Evolutionary conservation across 1,140 invertebrate species (phyloP).

Genomic region (Archegozetes longisetosus): DNA sequence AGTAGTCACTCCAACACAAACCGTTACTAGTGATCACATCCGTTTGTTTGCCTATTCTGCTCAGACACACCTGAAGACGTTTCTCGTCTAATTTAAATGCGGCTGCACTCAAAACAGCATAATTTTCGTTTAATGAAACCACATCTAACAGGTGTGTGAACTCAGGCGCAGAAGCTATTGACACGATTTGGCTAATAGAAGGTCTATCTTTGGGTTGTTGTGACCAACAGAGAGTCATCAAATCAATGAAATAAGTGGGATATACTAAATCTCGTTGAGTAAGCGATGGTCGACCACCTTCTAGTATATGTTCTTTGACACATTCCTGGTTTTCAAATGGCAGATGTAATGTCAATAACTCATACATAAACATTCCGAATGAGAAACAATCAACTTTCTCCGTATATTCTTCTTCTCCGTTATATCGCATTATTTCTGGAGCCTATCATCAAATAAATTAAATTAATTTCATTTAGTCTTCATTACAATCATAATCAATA

Average conservation of each 20-base stretch:
- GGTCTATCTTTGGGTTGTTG: constrained; percentile 71
- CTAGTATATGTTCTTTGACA: constrained; percentile 86
- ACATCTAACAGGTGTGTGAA: constrained; percentile 75
- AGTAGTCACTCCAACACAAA: constrained; percentile 35
- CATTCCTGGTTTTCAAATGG: constrained; percentile 90
- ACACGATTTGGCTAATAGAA: constrained; percentile 79
- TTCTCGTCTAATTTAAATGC: not conserved
- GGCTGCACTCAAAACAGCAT: constrained; percentile 19
- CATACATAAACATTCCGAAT: constrained; percentile 98
- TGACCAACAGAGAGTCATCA: constrained; percentile 91
- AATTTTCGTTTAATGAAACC: constrained; percentile 34
- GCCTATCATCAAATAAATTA: constrained; percentile 33
- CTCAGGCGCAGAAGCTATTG: constrained; percentile 76
- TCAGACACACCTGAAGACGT: constrained; percentile 42
- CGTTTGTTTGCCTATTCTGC: constrained; percentile 48
- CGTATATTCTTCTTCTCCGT: constrained; percentile 96
- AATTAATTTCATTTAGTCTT: not conserved
- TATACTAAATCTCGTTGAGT: constrained; percentile 55
- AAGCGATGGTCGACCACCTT: constrained; percentile 74
- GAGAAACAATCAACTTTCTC: constrained; percentile 98
- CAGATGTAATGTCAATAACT: constrained; percentile 76
- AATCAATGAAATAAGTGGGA: constrained; percentile 75
- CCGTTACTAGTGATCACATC: constrained; percentile 43
- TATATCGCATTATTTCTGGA: constrained; percentile 92
- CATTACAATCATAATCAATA: not conserved